A percentile compares a stretch with the other conserved stretches of the same genome.
phyloP scores from a whole-genome alignment of 2,113 vertebrate species.

The Chaenogobius annularis region DNA sequence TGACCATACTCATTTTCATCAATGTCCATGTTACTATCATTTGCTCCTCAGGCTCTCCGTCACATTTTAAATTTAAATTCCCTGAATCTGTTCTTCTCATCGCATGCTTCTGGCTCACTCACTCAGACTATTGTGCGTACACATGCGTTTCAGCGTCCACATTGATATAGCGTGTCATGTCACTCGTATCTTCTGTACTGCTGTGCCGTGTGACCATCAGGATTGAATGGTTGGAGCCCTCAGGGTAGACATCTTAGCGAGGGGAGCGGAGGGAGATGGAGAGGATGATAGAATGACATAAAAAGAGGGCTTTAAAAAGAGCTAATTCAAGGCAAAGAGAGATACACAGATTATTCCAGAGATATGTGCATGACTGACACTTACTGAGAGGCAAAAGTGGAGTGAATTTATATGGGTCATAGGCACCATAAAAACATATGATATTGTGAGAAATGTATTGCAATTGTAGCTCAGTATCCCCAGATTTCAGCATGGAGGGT shows the following conservation, averaged over 20 bases:
- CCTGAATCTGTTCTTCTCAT: constrained; percentile 22
- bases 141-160: not conserved
- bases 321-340: constrained; percentile 28
- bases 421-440: not conserved
- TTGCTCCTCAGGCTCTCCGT: not conserved
- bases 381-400: constrained; percentile 10
- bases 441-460: not conserved
- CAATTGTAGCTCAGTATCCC: not conserved
- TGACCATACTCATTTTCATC: no score
- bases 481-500: not conserved
- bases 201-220: constrained; percentile 31
- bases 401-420: not conserved
- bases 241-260: constrained; percentile 36
- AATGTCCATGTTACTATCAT: no score
- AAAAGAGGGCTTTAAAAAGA: constrained; percentile 41
- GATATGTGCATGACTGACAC: constrained; percentile 36
- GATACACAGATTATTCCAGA: constrained; percentile 18
- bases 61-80: constrained; percentile 22
- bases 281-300: constrained; percentile 33
- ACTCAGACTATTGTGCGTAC: constrained; percentile 6
- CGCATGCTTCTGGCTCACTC: not conserved
- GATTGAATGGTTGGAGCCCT: constrained; percentile 30
- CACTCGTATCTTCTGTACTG: not conserved
- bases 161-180: no score
- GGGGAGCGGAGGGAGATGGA: constrained; percentile 12